phyloP scores from a whole-genome alignment of 1,140 invertebrate genomes.

The Heliconius melpomene region DNA sequence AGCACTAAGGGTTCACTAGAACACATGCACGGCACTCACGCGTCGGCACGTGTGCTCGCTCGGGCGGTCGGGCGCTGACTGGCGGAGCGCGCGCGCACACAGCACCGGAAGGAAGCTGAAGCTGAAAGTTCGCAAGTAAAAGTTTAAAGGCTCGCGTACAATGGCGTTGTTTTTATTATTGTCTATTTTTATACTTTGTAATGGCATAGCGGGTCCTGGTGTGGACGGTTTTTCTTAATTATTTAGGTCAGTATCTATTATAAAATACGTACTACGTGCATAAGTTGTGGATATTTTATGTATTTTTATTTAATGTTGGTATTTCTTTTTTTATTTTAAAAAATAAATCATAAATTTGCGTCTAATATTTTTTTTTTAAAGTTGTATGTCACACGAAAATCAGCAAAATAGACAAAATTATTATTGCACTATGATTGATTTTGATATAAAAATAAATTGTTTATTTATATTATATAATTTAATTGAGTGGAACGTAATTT shows the following conservation, averaged over 20 bases:
- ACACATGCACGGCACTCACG: constrained; percentile 68
- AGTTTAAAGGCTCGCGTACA: constrained; percentile 61
- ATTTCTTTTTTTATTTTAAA: too few species aligned
- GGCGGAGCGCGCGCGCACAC: constrained; percentile 62
- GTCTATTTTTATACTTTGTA: constrained; percentile 27
- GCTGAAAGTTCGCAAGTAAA: constrained; percentile 72
- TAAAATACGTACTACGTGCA: neutral
- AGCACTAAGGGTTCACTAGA: constrained; percentile 70
- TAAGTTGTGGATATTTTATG: too few species aligned
- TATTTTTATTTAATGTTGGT: neutral
- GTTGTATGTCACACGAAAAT: too few species aligned
- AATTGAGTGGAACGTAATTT: too few species aligned
- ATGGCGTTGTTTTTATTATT: constrained; percentile 26
- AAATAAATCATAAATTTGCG: too few species aligned
- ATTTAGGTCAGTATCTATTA: neutral
- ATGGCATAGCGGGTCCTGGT: constrained; percentile 7
- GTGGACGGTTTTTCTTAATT: neutral
- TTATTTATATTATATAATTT: too few species aligned
- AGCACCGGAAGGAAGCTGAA: constrained; percentile 76
- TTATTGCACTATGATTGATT: too few species aligned
- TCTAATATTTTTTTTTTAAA: too few species aligned
- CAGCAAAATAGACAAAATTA: too few species aligned
- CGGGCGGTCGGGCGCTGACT: constrained; percentile 67
- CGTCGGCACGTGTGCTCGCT: constrained; percentile 56
- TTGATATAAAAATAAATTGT: too few species aligned